Base-by-base conservation (phyloP, 2,888 invertebrate genomes). In the Melanostoma scalare region DNA sequence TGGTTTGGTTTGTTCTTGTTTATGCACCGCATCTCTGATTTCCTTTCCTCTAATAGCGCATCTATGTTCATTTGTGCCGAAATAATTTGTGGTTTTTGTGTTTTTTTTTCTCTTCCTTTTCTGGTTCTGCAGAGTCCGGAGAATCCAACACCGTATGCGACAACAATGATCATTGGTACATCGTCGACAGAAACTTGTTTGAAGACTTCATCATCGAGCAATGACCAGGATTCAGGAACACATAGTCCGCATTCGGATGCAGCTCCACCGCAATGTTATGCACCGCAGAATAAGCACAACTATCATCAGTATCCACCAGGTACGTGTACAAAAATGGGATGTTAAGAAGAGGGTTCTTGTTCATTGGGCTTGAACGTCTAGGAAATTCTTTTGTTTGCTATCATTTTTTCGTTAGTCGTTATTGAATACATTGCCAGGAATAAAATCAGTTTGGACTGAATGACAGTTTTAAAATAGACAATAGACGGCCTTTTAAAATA, bases 101-200 rank as follows among this genome's bases (percentile, higher is more conserved):
- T 46, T 79, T 61, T 85, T 53, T 10, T 42, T 46, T 35, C 20
- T 31, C 46, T 65, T 65, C 61, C 48, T 61, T 71, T 60, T 60
- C 35, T 53, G 9, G 2, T 44, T n/a, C 30, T 40, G 52, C 75
- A 91, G 91, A 93, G 93, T 72, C 92, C 93, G 6, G 94, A 93
- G 86, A 93, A 94, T 89, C 94, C 94, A 0, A 94, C 94, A 2
- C 95, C 95, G 0, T 95, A 95, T 90, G 95, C 95, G 10, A 95
- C 95, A 0, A 95, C 95, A 8, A 95, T 95, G 91, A 92, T 95
- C 46, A 92, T 95, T 85, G 91, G 91, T 44, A 89, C 90, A 53
- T 89, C 91, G 4, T 92, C 92, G 4, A 90, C 89, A 9, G 91
- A 91, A 65, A 91, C 90, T 33, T 90, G 91, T 87, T 89, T 90